Conservation (phyloP, 2,113 vertebrate genomes). For the Mobula birostris region DNA sequence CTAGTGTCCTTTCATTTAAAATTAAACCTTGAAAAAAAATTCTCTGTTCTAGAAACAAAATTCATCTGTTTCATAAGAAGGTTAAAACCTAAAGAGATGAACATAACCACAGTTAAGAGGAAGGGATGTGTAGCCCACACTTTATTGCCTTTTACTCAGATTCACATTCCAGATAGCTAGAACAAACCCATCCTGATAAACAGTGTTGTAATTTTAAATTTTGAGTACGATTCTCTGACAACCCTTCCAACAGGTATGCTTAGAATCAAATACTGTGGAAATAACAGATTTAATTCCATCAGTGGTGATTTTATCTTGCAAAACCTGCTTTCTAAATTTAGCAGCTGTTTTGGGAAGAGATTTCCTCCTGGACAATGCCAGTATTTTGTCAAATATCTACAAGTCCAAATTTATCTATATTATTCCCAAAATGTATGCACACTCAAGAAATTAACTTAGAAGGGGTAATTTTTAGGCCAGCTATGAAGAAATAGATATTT, state of each 20-base stretch:
- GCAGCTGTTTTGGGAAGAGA: background rate
- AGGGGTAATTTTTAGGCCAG: background rate
- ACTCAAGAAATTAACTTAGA: background rate
- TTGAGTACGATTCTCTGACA: background rate
- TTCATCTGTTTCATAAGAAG: background rate
- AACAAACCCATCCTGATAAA: background rate
- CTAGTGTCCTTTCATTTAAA: background rate
- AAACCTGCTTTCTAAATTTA: background rate
- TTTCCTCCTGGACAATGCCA: background rate
- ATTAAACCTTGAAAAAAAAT: background rate
- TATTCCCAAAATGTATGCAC: constrained; percentile 2
- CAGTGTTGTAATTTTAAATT: background rate
- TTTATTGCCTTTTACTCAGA: background rate
- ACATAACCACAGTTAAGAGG: background rate
- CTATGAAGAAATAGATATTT: background rate
- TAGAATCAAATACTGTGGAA: background rate
- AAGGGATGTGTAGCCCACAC: background rate
- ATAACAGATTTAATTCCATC: background rate
- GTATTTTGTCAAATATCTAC: background rate
- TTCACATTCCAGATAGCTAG: background rate
- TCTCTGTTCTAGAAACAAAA: background rate
- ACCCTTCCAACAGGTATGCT: background rate
- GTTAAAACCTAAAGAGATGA: background rate
- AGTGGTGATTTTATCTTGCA: background rate
- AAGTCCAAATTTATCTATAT: background rate